Percentiles rank a stretch among this genome's conserved stretches.
phyloP scores from a whole-genome alignment of 2,797 vertebrate genomes.

The Eupleurogrammus muticus region DNA sequence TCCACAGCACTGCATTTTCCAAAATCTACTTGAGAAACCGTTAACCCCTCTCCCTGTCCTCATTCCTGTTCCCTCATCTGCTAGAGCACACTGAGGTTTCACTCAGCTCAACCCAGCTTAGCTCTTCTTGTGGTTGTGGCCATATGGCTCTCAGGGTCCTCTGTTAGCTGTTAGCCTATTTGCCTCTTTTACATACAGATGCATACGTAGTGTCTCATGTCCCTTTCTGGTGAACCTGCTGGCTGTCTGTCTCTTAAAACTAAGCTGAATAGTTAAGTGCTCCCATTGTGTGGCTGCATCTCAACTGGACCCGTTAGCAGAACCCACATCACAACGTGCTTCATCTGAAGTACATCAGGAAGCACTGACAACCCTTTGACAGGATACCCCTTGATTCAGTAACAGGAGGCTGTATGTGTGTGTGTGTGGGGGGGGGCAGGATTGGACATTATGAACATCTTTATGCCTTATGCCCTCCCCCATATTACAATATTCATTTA shows the following conservation, averaged over 20 bases:
- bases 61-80: constrained; percentile 16
- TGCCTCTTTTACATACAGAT: constrained; percentile 52
- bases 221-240: constrained; percentile 44
- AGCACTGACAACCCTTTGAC: constrained; percentile 53
- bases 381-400: constrained; percentile 43
- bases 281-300: constrained; percentile 59
- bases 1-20: constrained; percentile 8
- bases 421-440: constrained; percentile 12
- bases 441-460: no score
- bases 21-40: constrained; percentile 17
- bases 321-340: constrained; percentile 65
- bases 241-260: constrained; percentile 29
- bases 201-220: constrained; percentile 50
- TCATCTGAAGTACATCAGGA: constrained; percentile 66
- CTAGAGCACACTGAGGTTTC: constrained; percentile 19
- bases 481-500: no score
- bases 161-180: constrained; percentile 58
- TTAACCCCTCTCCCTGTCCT: constrained; percentile 10
- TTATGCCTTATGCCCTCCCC: no score
- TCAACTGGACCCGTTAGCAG: constrained; percentile 51
- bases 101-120: constrained; percentile 17
- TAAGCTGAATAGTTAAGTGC: constrained; percentile 47
- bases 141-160: constrained; percentile 46
- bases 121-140: constrained; percentile 32
- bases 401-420: constrained; percentile 35